phyloP scores from a whole-genome alignment of 2,113 vertebrate species.

The Microcebus ravelobensis region DNA sequence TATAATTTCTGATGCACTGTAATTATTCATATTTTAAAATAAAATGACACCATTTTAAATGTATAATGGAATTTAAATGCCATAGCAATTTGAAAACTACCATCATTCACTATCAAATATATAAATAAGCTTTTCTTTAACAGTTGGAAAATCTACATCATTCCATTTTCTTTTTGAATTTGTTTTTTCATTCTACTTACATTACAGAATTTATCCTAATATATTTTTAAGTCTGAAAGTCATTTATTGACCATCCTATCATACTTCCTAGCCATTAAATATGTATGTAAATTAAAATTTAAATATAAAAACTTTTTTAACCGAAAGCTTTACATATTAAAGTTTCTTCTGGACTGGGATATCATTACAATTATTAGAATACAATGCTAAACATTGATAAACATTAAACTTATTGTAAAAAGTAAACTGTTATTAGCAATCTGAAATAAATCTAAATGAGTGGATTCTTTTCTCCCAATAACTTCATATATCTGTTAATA shows the following conservation, averaged over 20 bases:
- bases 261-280: slow-evolving; percentile 30
- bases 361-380: slow-evolving; percentile 22
- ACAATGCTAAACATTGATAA: slow-evolving; percentile 40
- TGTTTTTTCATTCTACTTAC: slow-evolving; percentile 15
- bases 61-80: slow-evolving; percentile 26
- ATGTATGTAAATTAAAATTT: slow-evolving; percentile 54
- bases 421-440: background rate
- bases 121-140: slow-evolving; percentile 33
- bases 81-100: background rate
- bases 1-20: background rate
- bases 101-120: background rate
- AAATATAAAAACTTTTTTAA: slow-evolving; percentile 49
- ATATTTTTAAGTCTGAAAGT: slow-evolving; percentile 30
- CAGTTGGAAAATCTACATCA: background rate
- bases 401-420: slow-evolving; percentile 24
- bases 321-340: slow-evolving; percentile 42
- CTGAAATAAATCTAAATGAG: slow-evolving; percentile 51
- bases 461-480: background rate
- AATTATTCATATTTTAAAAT: slow-evolving; percentile 36
- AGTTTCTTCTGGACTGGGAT: background rate
- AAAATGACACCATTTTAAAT: slow-evolving; percentile 21
- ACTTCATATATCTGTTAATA: slow-evolving; percentile 1
- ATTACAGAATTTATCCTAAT: slow-evolving; percentile 34
- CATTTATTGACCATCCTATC: slow-evolving; percentile 16
- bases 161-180: slow-evolving; percentile 34